These are phyloP conservation scores for Agrenia bidenticulata DNA, from an alignment of 2,888 invertebrate species.

Conservation along the genomic window DNA sequence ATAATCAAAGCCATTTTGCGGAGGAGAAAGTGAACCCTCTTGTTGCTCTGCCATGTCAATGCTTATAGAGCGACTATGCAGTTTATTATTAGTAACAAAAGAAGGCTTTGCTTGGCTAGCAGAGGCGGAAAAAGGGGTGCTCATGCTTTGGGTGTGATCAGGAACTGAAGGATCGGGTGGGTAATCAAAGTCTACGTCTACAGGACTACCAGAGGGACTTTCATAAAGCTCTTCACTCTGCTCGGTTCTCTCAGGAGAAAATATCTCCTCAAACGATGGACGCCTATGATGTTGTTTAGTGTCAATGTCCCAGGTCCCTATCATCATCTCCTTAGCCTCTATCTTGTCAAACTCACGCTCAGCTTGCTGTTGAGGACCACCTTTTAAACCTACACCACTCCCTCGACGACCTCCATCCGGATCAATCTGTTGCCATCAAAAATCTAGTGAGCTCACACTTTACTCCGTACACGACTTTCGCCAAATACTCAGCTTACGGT, in stretches of 20 bases:
- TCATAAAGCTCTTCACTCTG: conserved; percentile 49
- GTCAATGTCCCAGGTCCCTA: conserved; percentile 50
- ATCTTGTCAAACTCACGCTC: conserved; percentile 52
- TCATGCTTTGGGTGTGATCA: conserved; percentile 48
- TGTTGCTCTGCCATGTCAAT: conserved; percentile 36
- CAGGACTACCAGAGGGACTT: conserved; percentile 47
- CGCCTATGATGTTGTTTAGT: conserved; percentile 19
- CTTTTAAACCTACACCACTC: conserved; percentile 35
- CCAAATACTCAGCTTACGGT: background rate
- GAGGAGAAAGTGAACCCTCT: conserved; percentile 5
- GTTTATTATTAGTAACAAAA: conserved; percentile 41
- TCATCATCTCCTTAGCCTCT: conserved; percentile 41
- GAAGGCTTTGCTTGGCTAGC: conserved; percentile 47
- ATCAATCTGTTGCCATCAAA: conserved; percentile 41
- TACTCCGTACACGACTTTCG: background rate
- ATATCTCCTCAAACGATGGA: conserved; percentile 22
- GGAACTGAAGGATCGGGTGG: conserved; percentile 31
- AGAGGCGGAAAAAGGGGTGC: conserved; percentile 48
- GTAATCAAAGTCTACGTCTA: conserved; percentile 47
- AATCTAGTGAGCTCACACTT: background rate
- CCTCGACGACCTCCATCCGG: conserved; percentile 40
- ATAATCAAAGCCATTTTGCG: conserved; percentile 15
- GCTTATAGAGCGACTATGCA: conserved; percentile 48
- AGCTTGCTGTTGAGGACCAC: conserved; percentile 22
- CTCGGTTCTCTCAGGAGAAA: conserved; percentile 38